Evolutionary conservation across 2,888 invertebrate genomes (phyloP), one percentile per base, ranked within the genome.

Genomic region (Drosophila mimica): DNA sequence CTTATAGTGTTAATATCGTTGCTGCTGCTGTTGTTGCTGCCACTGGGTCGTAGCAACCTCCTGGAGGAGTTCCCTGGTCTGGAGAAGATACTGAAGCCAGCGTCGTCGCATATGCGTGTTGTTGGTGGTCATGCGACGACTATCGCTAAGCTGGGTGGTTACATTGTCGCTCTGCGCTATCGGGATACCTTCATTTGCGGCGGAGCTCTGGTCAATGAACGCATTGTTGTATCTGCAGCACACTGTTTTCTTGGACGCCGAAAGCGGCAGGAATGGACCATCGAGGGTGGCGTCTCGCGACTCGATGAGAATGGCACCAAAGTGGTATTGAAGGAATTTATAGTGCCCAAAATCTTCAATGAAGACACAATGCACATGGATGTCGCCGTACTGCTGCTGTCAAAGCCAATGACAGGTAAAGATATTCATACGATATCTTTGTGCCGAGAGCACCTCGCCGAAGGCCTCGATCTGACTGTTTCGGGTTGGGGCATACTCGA

Each of bases 401-500:
- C 0, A 1, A 28, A 5, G 0, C 74, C 89, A 0, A 7, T 87
- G 8, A 33, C 0, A 1, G 90, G 75, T 0, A 1, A 3, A 0
- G 11, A 58, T 4, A 76, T 85, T n/a, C 31, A n/a, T 0, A 9
- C n/a, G 0, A 58, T 76, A 0, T 0, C 0, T 0, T 8, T 87
- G 4, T 87, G 87, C 48, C 0, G 4, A 0, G 9, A 6, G 0
- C 7, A 1, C 0, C 66, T 88, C 0, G 2, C 0, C 0, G 20
- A 48, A 0, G 74, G 70, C 5, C 2, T 60, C 0, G 0, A 13
- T 0, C 62, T 87, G 0, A 66, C 57, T 1, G 73, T 87, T 9
- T 65, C 74, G n/a, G 87, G 87, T 4, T 90, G 87, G 87, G 87
- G 90, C 0, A 33, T 90, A 3, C 34, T 34, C 9, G 52, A 73